phyloP scores from a whole-genome alignment of 2,797 vertebrate species.

The Sebastes minor region DNA sequence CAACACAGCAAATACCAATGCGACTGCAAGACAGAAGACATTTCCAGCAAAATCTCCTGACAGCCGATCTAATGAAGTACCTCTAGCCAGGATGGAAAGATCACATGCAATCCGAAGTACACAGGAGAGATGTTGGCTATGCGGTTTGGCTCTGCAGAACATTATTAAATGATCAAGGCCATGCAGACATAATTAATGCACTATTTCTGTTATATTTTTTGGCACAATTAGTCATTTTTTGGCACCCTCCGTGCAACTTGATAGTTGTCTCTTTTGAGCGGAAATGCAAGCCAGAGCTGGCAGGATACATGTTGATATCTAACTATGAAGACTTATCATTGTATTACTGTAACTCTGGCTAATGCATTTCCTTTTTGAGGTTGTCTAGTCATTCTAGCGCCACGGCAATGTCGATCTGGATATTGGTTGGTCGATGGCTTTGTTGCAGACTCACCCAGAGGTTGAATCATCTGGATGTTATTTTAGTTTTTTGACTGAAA shows the following conservation, averaged over 20 bases:
- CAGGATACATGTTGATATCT: neutral
- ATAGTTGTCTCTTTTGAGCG: neutral
- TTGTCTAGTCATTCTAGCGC: neutral
- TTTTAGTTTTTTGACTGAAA: neutral
- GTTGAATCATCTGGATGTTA: neutral
- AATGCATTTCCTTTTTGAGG: neutral
- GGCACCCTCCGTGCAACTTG: neutral
- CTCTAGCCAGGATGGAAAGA: slow-evolving; percentile 12
- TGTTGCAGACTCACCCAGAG: neutral
- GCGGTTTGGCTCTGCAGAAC: neutral
- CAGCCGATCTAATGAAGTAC: slow-evolving; percentile 22
- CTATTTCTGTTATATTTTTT: neutral
- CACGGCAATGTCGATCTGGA: fast-evolving
- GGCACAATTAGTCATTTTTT: neutral
- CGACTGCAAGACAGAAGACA: neutral
- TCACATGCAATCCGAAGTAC: slow-evolving; percentile 1
- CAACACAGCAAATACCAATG: neutral
- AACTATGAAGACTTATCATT: neutral
- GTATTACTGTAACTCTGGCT: neutral
- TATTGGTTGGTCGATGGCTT: neutral
- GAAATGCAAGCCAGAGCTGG: neutral
- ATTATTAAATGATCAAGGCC: slow-evolving; percentile 14
- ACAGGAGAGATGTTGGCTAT: neutral
- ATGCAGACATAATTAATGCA: neutral
- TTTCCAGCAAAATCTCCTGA: slow-evolving; percentile 5